A percentile compares a stretch with the other conserved stretches of the same genome.
These are phyloP conservation scores for Phaenicophaeus curvirostris DNA, from an alignment of 2,797 vertebrate species.

Conservation along the genomic window DNA sequence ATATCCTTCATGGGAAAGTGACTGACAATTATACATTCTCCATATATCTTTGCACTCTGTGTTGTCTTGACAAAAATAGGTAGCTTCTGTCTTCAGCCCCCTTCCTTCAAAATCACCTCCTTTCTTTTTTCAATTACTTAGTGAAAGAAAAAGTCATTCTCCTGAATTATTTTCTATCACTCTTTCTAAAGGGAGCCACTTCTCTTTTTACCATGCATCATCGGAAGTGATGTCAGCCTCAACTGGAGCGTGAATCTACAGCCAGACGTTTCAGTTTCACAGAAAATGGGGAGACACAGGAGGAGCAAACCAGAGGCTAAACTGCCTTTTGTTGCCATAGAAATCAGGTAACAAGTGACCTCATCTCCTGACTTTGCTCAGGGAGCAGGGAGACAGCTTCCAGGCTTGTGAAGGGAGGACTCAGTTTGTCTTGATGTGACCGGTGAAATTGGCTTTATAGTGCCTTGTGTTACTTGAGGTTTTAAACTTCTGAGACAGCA, in stretches of 20 bases:
- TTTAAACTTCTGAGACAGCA: background rate
- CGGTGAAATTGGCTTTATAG: background rate
- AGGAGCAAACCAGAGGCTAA: background rate
- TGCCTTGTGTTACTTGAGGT: background rate
- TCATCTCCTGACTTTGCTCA: background rate
- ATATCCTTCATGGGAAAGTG: constrained; percentile 54
- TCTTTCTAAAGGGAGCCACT: background rate
- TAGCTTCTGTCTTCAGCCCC: background rate
- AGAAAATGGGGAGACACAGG: background rate
- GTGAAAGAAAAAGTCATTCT: background rate
- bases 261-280: background rate
- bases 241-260: background rate
- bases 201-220: background rate
- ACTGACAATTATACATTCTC: constrained; percentile 60
- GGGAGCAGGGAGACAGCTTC: background rate
- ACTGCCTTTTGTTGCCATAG: constrained; percentile 18
- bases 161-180: constrained; percentile 7
- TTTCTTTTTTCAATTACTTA: constrained; percentile 3
- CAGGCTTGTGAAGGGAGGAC: background rate
- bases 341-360: constrained; percentile 5
- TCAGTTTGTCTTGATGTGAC: accelerated
- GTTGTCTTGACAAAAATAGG: constrained; percentile 28
- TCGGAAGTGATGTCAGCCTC: background rate
- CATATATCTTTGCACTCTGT: constrained; percentile 21
- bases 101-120: constrained; percentile 1